A percentile compares a stretch with the other conserved stretches of the same genome.
These are phyloP conservation scores for Bombyx mandarina DNA, from an alignment of 1,140 invertebrate genomes.

Conservation along the genomic window DNA sequence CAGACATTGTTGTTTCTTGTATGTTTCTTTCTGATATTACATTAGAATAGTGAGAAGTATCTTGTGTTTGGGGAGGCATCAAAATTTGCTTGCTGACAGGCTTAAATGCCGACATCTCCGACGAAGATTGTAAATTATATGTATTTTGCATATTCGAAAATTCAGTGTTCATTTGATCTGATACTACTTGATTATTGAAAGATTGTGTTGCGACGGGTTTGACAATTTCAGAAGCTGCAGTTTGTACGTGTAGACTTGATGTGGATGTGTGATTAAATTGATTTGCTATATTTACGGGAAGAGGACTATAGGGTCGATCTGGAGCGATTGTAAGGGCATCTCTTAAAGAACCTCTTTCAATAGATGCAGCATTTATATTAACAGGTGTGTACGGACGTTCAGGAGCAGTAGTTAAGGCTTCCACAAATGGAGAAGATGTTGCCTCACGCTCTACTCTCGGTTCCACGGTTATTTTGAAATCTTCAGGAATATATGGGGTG, in stretches of 20 bases:
- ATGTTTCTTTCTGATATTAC: not conserved
- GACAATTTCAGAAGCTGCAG: conserved; percentile 27
- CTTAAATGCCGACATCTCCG: conserved; percentile 59
- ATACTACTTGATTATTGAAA: conserved; percentile 17
- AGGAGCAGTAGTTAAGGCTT: conserved; percentile 78
- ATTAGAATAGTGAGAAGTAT: not conserved
- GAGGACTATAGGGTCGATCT: conserved; percentile 72
- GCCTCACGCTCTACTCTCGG: conserved; percentile 63
- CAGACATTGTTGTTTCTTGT: conserved; percentile 25
- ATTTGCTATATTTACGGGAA: conserved; percentile 41
- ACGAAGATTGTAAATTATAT: conserved; percentile 48
- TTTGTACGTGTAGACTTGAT: conserved; percentile 25
- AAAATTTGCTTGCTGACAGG: conserved; percentile 58
- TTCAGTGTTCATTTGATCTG: conserved; percentile 33
- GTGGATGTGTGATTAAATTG: conserved; percentile 26
- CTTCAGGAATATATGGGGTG: conserved; percentile 74
- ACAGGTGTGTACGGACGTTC: conserved; percentile 75
- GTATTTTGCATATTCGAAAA: conserved; percentile 47
- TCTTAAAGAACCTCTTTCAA: conserved; percentile 71
- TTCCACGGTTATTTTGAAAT: conserved; percentile 71
- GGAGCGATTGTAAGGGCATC: conserved; percentile 81
- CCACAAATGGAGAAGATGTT: conserved; percentile 75
- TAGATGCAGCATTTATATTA: conserved; percentile 21
- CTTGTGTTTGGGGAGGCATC: conserved; percentile 37
- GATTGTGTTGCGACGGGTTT: conserved; percentile 39